phyloP scores from a whole-genome alignment of 2,888 invertebrate genomes.

The Carpatolechia fugitivella region DNA sequence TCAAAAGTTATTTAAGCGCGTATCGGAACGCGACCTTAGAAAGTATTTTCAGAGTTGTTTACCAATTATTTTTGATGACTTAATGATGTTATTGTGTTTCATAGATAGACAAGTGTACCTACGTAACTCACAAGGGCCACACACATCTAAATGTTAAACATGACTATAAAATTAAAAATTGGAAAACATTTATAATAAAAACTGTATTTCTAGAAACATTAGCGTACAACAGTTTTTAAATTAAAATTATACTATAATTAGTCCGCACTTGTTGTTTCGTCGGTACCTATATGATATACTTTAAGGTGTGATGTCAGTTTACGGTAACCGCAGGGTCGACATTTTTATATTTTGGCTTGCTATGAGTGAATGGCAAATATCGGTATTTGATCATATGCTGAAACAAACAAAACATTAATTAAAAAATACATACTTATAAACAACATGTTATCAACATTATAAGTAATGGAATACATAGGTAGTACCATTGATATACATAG shows the following conservation, averaged over 20 bases:
- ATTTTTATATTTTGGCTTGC: constrained; percentile 96
- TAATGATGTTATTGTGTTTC: too few relatives aligned
- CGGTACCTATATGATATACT: constrained; percentile 28
- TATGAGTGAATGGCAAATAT: constrained; percentile 98
- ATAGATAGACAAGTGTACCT: too few relatives aligned
- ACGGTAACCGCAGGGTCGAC: constrained; percentile 63
- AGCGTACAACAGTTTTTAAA: constrained; percentile 69
- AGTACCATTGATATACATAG: too few relatives aligned
- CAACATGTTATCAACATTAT: background rate
- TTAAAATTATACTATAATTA: constrained; percentile 52
- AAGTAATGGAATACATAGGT: background rate
- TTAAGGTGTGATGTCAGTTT: constrained; percentile 54
- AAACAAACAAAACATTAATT: constrained; percentile 51
- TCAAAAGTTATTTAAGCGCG: too few relatives aligned
- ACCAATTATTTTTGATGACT: too few relatives aligned
- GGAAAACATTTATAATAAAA: constrained; percentile 68
- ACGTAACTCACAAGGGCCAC: too few relatives aligned
- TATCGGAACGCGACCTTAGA: too few relatives aligned
- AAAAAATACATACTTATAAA: background rate
- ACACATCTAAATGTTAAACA: too few relatives aligned
- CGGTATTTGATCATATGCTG: constrained; percentile 99
- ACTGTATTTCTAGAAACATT: constrained; percentile 73
- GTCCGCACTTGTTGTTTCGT: constrained; percentile 23
- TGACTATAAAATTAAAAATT: constrained; percentile 37
- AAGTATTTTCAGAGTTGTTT: too few relatives aligned